A percentile compares a stretch with the other conserved stretches of the same genome.
Conservation (phyloP, 2,797 vertebrate species). For the Salarias fasciatus region DNA sequence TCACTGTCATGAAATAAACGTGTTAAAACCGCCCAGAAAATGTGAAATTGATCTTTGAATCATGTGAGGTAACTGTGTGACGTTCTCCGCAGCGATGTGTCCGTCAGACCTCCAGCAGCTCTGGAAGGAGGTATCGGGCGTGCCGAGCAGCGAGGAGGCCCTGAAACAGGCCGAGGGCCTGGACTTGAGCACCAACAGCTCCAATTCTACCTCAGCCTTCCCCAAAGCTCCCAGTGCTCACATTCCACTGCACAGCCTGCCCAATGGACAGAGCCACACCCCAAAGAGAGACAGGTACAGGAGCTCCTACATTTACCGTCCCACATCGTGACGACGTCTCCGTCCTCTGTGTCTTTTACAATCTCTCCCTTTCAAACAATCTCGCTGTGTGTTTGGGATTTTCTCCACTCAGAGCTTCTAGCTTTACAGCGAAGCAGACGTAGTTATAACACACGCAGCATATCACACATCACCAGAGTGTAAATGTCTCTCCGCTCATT, state of each 20-base stretch:
- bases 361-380: constrained; percentile 37
- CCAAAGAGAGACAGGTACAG: constrained; percentile 96
- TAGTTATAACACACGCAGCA: constrained; percentile 26
- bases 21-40: background rate
- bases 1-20: too few relatives aligned
- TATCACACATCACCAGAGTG: constrained; percentile 54
- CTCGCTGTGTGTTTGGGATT: constrained; percentile 15
- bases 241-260: constrained; percentile 92
- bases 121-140: constrained; percentile 95
- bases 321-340: constrained; percentile 6
- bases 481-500: constrained; percentile 60
- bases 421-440: background rate
- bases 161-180: constrained; percentile 94
- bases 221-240: constrained; percentile 94
- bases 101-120: constrained; percentile 98
- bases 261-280: constrained; percentile 97
- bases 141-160: constrained; percentile 91
- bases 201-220: constrained; percentile 98
- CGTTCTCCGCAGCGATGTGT: constrained; percentile 86
- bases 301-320: too few relatives aligned
- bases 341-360: constrained; percentile 34
- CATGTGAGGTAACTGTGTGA: too few relatives aligned
- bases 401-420: constrained; percentile 19
- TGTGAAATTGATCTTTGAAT: background rate
- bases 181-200: constrained; percentile 96